Base-by-base conservation (phyloP, 2,113 vertebrate genomes). In the Felis chaus region DNA sequence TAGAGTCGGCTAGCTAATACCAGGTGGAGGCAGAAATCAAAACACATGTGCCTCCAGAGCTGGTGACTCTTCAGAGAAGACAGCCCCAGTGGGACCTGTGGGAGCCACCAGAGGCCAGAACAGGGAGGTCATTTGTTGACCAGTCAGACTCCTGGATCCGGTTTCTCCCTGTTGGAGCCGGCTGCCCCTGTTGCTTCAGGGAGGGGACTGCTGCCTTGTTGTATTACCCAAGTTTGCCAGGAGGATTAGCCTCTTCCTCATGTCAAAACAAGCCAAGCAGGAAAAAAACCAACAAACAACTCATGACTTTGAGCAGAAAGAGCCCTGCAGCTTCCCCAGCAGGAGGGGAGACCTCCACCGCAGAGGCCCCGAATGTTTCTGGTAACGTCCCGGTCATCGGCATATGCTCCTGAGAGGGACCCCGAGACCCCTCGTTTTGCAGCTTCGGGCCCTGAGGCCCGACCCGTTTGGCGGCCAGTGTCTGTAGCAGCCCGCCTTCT, bases 191-290 rank as follows among this genome's bases (percentile, higher is more conserved):
- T 36, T 41, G 93, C 83, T 88, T 73, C 91, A 65, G 85, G 65
- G 84, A 74, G 81, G 48, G 48, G 31, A 73, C n/a, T 7, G 57
- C 73, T 61, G 81, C 61, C 91, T 88, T 92, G 83, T 66, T 68
- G 78, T 78, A 71, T 91, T 89, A 57, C 86, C 36, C 41, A 55
- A 1, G 53, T 65, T 73, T 95, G 95, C 96, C 90, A 76, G 69
- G 45, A n/a, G 76, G 48, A 93, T 94, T 91, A 91, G 78, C 57
- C 39, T 95, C 66, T 66, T 86, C 94, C 79, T 92, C 29, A 0
- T 95, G 85, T 96, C 91, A 84, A 93, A 98, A 96, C 82, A 97
- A 96, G 89, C 86, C 94, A 91, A 90, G 41, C 81, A 94, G 95
- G 89, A 19, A 95, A 82, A 93, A 92, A 79, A 66, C 33, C 86